Evolutionary conservation across 2,113 vertebrate genomes (phyloP), one percentile per base, ranked within the genome.

Genomic region (Cavia aperea): DNA sequence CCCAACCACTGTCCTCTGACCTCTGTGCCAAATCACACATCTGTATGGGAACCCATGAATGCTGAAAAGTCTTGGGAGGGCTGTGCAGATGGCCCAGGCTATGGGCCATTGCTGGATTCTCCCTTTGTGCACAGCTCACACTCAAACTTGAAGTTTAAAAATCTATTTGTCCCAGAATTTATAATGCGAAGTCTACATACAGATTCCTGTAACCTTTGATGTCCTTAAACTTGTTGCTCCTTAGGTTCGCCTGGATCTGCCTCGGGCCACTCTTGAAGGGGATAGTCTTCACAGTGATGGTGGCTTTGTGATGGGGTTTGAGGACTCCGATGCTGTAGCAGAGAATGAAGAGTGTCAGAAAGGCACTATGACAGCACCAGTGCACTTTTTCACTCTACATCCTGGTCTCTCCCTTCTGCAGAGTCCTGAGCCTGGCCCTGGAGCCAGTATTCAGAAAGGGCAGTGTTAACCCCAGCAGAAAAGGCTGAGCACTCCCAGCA

Each of bases 191-290:
- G 56, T 95, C 93, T 43, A 98, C 96, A 12, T 94, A 63, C 1
- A 98, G 49, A 0, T 92, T 95, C 66, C n/a, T 96, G 83, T 96
- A 96, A 56, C 97, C 97, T 63, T 97, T 98, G 91, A 97, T 95
- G 81, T 97, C 96, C n/a, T 95, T 97, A 95, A 98, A 97, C 43
- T 95, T 96, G 91, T 97, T 91, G 90, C 96, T 98, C 21, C 96
- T 97, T 70, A 98, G 95, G 94, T 97, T 97, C 26, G 97, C 98
- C 96, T 98, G 98, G 60, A 98, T 97, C 96, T 98, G 98, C 95
- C 95, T 97, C 83, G 82, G 97, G 60, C 98, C 98, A 54, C 95
- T 97, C 94, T 96, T 98, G 94, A 97, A 98, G 66, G 98, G 98
- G 70, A 96, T 54, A 5, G 97, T 95, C 90, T 97, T 95, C 95